These are phyloP conservation scores for Dicrostonyx torquatus DNA, from an alignment of 2,797 vertebrate species.

Conservation along the genomic window DNA sequence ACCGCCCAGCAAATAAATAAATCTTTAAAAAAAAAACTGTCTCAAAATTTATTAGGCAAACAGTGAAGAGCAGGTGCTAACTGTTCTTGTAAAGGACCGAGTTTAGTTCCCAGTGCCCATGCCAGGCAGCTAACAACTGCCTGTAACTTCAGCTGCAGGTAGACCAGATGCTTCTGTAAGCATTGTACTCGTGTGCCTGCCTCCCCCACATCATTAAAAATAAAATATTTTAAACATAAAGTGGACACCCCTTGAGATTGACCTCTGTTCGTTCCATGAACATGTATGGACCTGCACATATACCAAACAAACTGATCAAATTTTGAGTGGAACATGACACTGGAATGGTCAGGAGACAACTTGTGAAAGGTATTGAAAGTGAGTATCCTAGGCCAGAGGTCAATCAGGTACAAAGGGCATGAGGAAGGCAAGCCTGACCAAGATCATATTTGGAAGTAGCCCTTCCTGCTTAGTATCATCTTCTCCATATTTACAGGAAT, in stretches of 20 bases:
- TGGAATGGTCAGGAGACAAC: not conserved
- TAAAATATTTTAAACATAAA: not conserved
- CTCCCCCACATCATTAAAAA: not conserved
- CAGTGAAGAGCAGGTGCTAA: not conserved
- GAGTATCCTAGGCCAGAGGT: not conserved
- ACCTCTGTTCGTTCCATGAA: not conserved
- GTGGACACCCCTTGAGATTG: not conserved
- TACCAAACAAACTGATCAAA: not conserved
- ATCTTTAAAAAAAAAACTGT: too few relatives aligned
- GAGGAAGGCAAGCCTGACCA: not conserved
- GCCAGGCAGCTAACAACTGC: not conserved
- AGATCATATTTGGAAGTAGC: not conserved
- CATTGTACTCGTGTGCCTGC: not conserved
- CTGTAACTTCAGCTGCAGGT: not conserved
- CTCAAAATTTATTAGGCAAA: not conserved
- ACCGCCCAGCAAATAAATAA: too few relatives aligned
- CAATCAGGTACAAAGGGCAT: not conserved
- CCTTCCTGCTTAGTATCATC: not conserved
- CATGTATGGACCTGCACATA: too few relatives aligned
- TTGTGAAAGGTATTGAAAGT: not conserved
- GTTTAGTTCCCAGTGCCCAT: not conserved
- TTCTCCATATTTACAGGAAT: not conserved
- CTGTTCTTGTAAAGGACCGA: not conserved
- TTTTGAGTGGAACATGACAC: not conserved
- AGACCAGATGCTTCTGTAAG: not conserved